Base-by-base conservation (phyloP, 2,113 vertebrate genomes). In the Coptodon rendalli region DNA sequence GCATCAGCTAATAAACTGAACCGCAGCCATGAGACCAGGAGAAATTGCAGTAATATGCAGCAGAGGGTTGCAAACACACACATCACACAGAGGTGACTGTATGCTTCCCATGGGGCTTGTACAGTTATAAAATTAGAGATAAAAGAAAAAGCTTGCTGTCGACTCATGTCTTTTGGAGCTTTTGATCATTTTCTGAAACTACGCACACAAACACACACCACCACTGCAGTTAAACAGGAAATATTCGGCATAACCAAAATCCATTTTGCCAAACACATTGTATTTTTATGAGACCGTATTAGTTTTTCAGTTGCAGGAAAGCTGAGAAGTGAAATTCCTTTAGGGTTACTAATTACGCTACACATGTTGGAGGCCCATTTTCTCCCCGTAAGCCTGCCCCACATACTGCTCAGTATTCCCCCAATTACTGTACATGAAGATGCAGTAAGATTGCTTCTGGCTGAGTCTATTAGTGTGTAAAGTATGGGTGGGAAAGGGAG, bases 71-170 rank as follows among this genome's bases (percentile, higher is more conserved):
- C 81, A 6, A 22, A 85, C 48, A 82, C 90, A 91, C 66, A 85
- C 86, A 85, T 86, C 45, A 82, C 73, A 88, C 54, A 45, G 5
- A 82, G 40, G 84, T 82, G 84, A 85, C 66, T 66, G 57, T 73
- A 54, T 2, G 61, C 43, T 50, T 89, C 93, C 92, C 91, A 54
- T 4, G 53, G 83, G 88, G 80, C 31, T 2, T 53, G 19, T 52
- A 13, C 31, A 78, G 88, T 87, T 87, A 86, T 85, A 91, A 89
- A 94, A 94, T 91, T 79, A 92, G 82, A 92, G 79, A 85, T 92
- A 59, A 95, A 91, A 91, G 80, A 79, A 80, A 86, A 92, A 43
- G 22, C 61, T 54, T 38, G 73, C 86, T 87, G 86, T 93, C 52
- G 14, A 56, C 63, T 89, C 7, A 12, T 57, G 56, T 83, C 81